A percentile compares a stretch with the other conserved stretches of the same genome.
phyloP scores from a whole-genome alignment of 2,113 vertebrate species.

The Panurus biarmicus region DNA sequence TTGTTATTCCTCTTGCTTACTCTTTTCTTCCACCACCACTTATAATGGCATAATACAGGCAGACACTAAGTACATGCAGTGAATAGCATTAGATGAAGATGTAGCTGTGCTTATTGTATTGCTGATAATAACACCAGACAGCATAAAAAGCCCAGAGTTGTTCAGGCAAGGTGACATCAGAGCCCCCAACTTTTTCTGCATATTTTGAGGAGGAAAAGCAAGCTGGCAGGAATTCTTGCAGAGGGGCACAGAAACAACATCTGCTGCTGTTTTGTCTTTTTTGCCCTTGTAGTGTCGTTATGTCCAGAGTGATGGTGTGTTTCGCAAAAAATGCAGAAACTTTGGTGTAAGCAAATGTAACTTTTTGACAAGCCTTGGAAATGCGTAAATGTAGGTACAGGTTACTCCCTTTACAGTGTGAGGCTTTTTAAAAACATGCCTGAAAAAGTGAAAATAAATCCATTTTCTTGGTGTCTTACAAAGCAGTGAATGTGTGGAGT shows the following conservation, averaged over 20 bases:
- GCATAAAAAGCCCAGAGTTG: neutral
- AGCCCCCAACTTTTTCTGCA: neutral
- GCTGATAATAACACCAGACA: neutral
- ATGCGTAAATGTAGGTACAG: neutral
- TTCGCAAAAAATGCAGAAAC: neutral
- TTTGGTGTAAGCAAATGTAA: neutral
- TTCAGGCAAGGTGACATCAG: neutral
- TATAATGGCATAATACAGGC: neutral
- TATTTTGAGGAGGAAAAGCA: neutral
- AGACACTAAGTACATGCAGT: constrained; percentile 19
- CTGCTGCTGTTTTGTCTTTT: neutral
- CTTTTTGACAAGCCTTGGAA: neutral
- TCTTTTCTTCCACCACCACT: neutral
- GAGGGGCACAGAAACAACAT: neutral
- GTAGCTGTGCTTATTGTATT: neutral
- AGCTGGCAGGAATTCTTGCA: neutral
- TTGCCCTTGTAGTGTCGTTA: neutral
- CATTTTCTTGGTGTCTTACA: neutral
- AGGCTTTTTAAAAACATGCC: neutral
- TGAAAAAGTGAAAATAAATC: neutral
- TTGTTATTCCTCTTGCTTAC: constrained; percentile 25
- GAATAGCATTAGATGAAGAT: constrained; percentile 31
- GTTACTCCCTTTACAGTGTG: neutral
- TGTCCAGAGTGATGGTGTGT: neutral
- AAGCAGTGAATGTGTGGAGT: neutral